phyloP scores from a whole-genome alignment of 2,888 invertebrate genomes.

The Troilus luridus region DNA sequence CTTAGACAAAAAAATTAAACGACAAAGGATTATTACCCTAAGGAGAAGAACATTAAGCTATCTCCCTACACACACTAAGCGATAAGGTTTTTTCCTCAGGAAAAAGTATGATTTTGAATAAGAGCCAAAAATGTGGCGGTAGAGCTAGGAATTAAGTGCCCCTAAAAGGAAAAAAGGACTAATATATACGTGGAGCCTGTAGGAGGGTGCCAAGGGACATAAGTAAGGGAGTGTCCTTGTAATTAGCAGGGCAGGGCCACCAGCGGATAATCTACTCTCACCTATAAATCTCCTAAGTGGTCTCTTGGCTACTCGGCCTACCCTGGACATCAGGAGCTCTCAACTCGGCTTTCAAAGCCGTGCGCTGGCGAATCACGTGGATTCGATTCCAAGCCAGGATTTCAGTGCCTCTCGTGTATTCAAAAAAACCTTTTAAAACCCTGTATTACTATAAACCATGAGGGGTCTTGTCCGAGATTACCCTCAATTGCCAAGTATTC shows the following conservation, averaged over 20 bases:
- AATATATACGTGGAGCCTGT: slow-evolving; percentile 29
- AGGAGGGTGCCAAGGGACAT: slow-evolving; percentile 32
- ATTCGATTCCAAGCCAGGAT: not conserved
- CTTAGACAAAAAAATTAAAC: not conserved
- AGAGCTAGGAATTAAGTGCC: slow-evolving; percentile 16
- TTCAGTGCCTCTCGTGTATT: not conserved
- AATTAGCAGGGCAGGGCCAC: slow-evolving; percentile 40
- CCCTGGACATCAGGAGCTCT: not conserved
- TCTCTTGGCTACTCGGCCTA: slow-evolving; percentile 46
- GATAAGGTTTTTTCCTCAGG: not conserved
- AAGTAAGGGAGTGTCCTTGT: slow-evolving; percentile 37
- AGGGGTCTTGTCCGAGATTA: no score
- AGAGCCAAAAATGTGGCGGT: slow-evolving; percentile 30
- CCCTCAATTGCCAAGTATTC: no score
- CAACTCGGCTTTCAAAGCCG: slow-evolving; percentile 30
- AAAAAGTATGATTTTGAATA: slow-evolving; percentile 27
- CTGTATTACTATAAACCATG: no score
- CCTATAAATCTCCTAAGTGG: slow-evolving; percentile 48
- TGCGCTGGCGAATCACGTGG: not conserved
- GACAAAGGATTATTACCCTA: not conserved
- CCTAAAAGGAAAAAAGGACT: slow-evolving; percentile 31
- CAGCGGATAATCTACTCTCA: slow-evolving; percentile 47
- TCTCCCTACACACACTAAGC: not conserved
- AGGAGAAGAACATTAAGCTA: not conserved
- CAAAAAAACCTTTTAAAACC: no score